Conservation (phyloP, 1,140 invertebrate genomes). For the Drosophila repletoides region DNA sequence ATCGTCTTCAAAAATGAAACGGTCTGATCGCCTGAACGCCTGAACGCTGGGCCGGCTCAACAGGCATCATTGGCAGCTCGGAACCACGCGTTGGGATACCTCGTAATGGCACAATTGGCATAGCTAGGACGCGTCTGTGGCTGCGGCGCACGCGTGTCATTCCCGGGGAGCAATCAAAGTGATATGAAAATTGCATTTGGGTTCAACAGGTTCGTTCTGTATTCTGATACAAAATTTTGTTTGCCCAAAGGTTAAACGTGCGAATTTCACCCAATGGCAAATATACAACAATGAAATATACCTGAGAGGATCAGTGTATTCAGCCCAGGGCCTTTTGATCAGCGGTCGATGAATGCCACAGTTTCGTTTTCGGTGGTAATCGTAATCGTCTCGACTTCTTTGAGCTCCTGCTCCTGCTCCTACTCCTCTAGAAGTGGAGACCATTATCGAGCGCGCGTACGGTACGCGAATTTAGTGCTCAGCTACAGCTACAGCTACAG, state of each 20-base stretch:
- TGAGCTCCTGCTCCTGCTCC: conserved; percentile 50
- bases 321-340: conserved; percentile 38
- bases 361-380: conserved; percentile 71
- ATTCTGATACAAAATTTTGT: conserved; percentile 43
- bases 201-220: conserved; percentile 74
- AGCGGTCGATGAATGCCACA: conserved; percentile 45
- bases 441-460: conserved; percentile 50
- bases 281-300: neutral
- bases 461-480: conserved; percentile 68
- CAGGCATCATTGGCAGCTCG: conserved; percentile 58
- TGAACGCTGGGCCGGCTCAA: conserved; percentile 10
- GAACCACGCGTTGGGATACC: conserved; percentile 42
- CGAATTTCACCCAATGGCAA: conserved; percentile 75
- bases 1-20: conserved; percentile 56
- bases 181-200: conserved; percentile 81
- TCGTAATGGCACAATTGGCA: conserved; percentile 44
- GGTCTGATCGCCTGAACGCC: conserved; percentile 19
- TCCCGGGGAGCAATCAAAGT: conserved; percentile 80
- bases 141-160: conserved; percentile 74
- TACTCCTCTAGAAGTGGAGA: no score
- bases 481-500: conserved; percentile 17
- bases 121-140: conserved; percentile 14
- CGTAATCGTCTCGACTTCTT: conserved; percentile 72
- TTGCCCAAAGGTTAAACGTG: conserved; percentile 81
- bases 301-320: conserved; percentile 10